Evolutionary conservation across 2,888 invertebrate species (phyloP).

Genomic region (Tetheella fluctuosa): DNA sequence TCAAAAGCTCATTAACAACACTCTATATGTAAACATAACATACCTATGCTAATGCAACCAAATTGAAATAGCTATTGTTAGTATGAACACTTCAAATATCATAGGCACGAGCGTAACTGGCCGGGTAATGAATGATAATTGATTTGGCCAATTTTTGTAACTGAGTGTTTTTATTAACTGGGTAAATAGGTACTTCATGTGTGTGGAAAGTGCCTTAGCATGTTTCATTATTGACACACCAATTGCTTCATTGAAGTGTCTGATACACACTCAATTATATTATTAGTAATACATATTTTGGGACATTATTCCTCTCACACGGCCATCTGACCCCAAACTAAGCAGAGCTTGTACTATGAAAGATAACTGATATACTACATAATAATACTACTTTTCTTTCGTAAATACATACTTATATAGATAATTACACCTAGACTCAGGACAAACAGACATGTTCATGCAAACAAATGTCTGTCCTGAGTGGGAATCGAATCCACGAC

Average conservation of each 20-base stretch:
- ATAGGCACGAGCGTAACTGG: conserved; percentile 52
- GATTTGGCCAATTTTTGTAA: conserved; percentile 59
- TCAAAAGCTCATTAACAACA: conserved; percentile 28
- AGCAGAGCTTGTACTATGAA: too few relatives aligned
- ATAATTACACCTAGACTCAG: too few relatives aligned
- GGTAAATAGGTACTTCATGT: conserved; percentile 21
- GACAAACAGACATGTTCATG: too few relatives aligned
- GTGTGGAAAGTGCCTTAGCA: conserved; percentile 7
- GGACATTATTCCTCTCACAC: too few relatives aligned
- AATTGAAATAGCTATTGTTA: conserved; percentile 69
- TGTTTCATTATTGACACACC: conserved; percentile 10
- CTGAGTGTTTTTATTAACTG: conserved; percentile 37
- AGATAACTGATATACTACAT: too few relatives aligned
- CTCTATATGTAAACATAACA: conserved; percentile 37
- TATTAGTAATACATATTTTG: too few relatives aligned
- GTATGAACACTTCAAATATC: conserved; percentile 59
- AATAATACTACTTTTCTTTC: too few relatives aligned
- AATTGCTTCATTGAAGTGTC: not conserved
- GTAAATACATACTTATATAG: too few relatives aligned
- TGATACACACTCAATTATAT: too few relatives aligned
- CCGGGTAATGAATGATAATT: conserved; percentile 58
- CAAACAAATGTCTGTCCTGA: too few relatives aligned
- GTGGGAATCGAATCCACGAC: too few relatives aligned
- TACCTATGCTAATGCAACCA: conserved; percentile 56
- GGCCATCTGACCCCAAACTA: too few relatives aligned